Base-by-base conservation (phyloP, 2,113 vertebrate genomes). In the Pundamilia nyererei region DNA sequence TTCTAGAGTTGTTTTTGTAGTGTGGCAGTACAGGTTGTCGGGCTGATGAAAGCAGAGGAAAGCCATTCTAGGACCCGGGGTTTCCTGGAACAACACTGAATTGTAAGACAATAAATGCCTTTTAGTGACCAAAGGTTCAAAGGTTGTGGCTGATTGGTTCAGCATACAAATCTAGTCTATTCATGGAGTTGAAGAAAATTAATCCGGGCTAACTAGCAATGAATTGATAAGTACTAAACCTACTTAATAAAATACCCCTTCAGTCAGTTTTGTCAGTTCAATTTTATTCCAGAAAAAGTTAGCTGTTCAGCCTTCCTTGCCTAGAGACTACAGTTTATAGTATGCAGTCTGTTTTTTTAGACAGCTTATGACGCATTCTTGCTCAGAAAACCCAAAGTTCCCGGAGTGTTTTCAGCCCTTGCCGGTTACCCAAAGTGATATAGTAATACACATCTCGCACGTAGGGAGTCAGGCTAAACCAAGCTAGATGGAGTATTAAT, bases 341-440 rank as follows among this genome's bases (percentile, higher is more conserved):
- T 49, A 5, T 49, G 24, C 9, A 19, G 10, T 31, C 40, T 72
- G 21, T 5, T 45, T 17, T 60, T 42, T 21, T 42, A 29, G 40
- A 12, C 21, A 19, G 24, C 31, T 75, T 13, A 31, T 2, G 55
- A 62, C 1, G 4, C 14, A 7, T 21, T 55, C 29, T 29, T 40
- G n/a, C 33, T 75, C 24, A 51, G 35, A 65, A 26, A 79, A 21
- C 26, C 35, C 45, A 24, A 47, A 79, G 62, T 47, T 65, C 81
- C 94, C 93, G 87, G 96, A 95, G 95, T 95, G 97, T 96, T 82
- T 95, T 93, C 95, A 95, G 95, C 96, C 90, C 77, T 94, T 98
- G 98, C 98, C 98, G 98, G 98, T 99, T 99, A 98, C 98, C 98
- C 97, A 97, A 98, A 98, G 98, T 98, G 98, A 98, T 99, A 98